phyloP scores from a whole-genome alignment of 2,888 invertebrate genomes.

The Drosophila helvetica region DNA sequence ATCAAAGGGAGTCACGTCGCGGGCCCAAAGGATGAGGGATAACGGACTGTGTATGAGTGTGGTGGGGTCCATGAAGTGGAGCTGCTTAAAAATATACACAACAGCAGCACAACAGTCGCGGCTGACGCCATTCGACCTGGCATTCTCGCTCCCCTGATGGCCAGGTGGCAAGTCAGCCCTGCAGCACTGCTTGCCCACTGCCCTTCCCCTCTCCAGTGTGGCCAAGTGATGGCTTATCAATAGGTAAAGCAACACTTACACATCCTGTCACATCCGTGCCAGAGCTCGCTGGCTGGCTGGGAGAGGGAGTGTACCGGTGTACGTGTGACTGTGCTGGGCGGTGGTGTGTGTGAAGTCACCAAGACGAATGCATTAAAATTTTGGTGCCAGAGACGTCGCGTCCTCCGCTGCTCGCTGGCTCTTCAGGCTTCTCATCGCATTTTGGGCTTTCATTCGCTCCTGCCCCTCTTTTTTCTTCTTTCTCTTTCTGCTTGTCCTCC shows the following conservation, averaged over 20 bases:
- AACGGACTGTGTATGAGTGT: constrained; percentile 37
- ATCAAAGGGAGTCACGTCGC: constrained; percentile 51
- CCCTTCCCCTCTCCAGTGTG: not conserved
- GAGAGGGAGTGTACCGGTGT: not conserved
- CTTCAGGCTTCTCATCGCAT: constrained; percentile 52
- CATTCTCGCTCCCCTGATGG: not conserved
- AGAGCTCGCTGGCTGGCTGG: not conserved
- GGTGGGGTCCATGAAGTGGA: not conserved
- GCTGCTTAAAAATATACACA: constrained; percentile 56
- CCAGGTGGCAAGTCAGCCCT: constrained; percentile 20
- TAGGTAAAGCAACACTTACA: constrained; percentile 41
- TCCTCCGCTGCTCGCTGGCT: constrained; percentile 30
- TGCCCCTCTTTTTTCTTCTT: constrained; percentile 11
- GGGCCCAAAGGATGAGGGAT: constrained; percentile 47
- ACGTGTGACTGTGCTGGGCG: not conserved
- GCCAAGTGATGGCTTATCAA: constrained; percentile 41
- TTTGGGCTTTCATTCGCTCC: constrained; percentile 22
- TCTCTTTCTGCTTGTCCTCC: constrained; percentile 4
- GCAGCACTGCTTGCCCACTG: not conserved
- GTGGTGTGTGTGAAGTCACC: constrained; percentile 43
- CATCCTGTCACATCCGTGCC: constrained; percentile 32
- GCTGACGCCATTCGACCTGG: not conserved
- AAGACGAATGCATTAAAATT: constrained; percentile 54
- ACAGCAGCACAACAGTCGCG: constrained; percentile 38
- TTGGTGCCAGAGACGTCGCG: constrained; percentile 37